Evolutionary conservation across 2,888 invertebrate species (phyloP), one percentile per base, ranked within the genome.

Genomic region (Eumerus sabulonum): DNA sequence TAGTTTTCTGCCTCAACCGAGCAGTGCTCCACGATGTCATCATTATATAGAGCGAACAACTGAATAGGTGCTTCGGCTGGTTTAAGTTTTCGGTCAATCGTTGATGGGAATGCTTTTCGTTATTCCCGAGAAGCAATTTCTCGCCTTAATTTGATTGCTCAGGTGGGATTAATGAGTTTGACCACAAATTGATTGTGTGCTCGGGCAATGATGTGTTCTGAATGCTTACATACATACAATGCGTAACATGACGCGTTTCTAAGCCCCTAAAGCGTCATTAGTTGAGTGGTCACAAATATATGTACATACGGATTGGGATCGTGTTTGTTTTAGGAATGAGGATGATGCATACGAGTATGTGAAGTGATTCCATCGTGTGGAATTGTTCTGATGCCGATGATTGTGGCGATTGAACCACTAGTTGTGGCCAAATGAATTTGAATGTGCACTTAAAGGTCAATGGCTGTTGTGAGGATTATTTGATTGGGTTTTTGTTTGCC

Each of bases 91-190:
- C n/a, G n/a, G n/a, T n/a, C n/a, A n/a, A n/a, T n/a, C n/a, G n/a
- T n/a, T n/a, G n/a, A n/a, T 11, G 14, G 38, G 16, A 57, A 27
- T 50, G 57, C 42, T n/a, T n/a, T n/a, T 57, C 50, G 57, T 67
- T 67, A 67, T 59, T 67, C 57, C 59, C 44, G 4, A 42, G 14
- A 19, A 44, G 50, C 45, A 71, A 56, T 72, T 71, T 71, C 76
- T 72, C 66, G 66, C 66, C 76, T 72, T 72, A 77, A 77, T 77
- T 72, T 77, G 72, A 67, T 77, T 77, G 76, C 76, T 67, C 76
- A 72, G 72, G 66, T 77, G 76, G 72, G 67, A 77, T 72, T 77
- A 72, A 77, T 62, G 66, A 72, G 60, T 72, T 27, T 72, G 66
- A 40, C 72, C 72, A 62, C 72, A 77, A 72, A 77, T 72, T 77